Evolutionary conservation across 2,888 invertebrate species (phyloP).

Genomic region (Nezara viridula): DNA sequence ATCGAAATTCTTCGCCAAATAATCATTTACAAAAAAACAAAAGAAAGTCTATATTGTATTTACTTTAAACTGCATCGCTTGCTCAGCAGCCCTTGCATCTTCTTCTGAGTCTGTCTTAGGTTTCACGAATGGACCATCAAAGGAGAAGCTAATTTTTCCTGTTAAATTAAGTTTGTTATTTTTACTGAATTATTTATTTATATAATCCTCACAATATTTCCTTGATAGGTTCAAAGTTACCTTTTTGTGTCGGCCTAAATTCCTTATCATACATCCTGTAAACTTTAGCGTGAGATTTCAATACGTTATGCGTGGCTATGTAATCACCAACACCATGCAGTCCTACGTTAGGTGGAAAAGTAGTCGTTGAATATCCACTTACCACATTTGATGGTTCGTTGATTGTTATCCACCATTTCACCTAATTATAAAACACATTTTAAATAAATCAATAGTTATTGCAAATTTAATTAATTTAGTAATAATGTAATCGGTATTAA

Average conservation of each 20-base stretch:
- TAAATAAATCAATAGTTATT: not conserved
- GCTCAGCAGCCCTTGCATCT: constrained; percentile 73
- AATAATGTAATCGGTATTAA: constrained; percentile 67
- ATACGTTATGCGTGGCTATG: constrained; percentile 75
- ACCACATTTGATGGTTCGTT: constrained; percentile 73
- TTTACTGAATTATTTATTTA: not conserved
- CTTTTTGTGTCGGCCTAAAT: constrained; percentile 72
- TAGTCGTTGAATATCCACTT: constrained; percentile 65
- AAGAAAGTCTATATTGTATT: too few relatives aligned
- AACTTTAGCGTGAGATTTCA: constrained; percentile 77
- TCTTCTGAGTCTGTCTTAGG: constrained; percentile 70
- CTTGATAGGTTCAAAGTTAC: constrained; percentile 67
- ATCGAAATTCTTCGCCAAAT: too few relatives aligned
- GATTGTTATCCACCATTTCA: constrained; percentile 77
- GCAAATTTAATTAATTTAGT: not conserved
- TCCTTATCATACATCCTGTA: constrained; percentile 76
- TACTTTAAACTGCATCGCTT: constrained; percentile 74
- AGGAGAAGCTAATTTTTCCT: constrained; percentile 75
- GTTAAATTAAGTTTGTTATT: not conserved
- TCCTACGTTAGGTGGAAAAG: constrained; percentile 66
- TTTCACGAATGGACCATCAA: constrained; percentile 75
- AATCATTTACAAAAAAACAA: too few relatives aligned
- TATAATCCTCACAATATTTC: not conserved
- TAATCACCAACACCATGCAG: constrained; percentile 76
- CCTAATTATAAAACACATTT: constrained; percentile 63